Base-by-base conservation (phyloP, 2,113 vertebrate species). In the Laticauda laticaudata region DNA sequence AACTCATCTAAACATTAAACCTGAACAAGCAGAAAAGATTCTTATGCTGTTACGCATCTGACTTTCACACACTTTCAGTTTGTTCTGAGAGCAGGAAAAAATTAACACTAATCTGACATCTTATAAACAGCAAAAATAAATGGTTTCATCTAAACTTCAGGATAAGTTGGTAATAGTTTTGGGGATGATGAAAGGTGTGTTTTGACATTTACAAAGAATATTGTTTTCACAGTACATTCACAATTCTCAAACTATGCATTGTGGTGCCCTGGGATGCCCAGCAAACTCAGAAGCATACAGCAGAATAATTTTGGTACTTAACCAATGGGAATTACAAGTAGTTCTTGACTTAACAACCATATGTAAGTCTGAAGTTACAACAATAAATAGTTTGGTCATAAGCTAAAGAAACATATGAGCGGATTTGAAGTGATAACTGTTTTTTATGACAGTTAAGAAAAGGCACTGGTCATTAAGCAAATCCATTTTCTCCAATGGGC, bases 121-220 rank as follows among this genome's bases (percentile, higher is more conserved):
- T 96, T 96, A 93, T 93, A 21, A 97, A 61, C 53, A 94, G 92
- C 56, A 95, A 95, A 96, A 97, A 96, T 95, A 93, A 55, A 94
- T 93, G 91, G 39, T 92, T 97, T 94, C 86, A 94, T 94, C 95
- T 97, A 94, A 75, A 96, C 95, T 93, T 45, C 45, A 45, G 45
- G 45, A 45, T 45, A 45, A 45, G 45, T 45, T 45, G 45, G 45
- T 45, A 45, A 45, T 5, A 45, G 45, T 93, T 69, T 6, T 69
- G 75, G 48, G 39, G 9, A 93, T 51, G 94, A 91, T n/a, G 57
- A 94, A 64, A 93, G 69, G 94, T 95, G 94, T 18, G 95, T 61
- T 91, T 91, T 64, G 34, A 86, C 1, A 90, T 87, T 94, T 92
- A 93, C 92, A 90, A 54, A 88, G 23, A 89, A 91, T n/a, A 86